Base-by-base conservation (phyloP, 2,888 invertebrate genomes). In the Stratiomys singularior region DNA sequence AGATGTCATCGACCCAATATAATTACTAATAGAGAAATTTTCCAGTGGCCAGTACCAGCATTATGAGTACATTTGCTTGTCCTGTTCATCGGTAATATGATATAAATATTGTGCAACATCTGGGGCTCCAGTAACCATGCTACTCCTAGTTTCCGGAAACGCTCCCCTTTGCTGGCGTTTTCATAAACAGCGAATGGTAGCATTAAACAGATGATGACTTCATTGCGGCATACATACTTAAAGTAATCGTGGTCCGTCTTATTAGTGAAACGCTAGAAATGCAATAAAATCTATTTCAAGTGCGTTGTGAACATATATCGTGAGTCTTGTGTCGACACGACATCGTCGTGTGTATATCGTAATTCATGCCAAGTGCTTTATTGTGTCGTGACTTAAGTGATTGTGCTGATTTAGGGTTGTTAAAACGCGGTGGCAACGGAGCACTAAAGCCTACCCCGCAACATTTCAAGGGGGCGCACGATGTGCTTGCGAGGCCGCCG, bases 181-280 rank as follows among this genome's bases (percentile, higher is more conserved):
- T n/a, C 4, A 25, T 60, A 60, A 60, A 1, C 60, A 60, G 15
- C 52, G 52, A 60, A 18, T 21, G 23, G 23, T 25, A 4, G 44
- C 69, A 69, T 69, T 23, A 69, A 25, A 44, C 69, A 69, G 69
- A 69, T 47, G 69, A 47, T 69, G 69, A 69, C 25, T 69, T 47
- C 69, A 69, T 69, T 69, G 46, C 69, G 69, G 9, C 47, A 69
- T 30, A 23, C 21, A 46, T 47, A 66, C 27, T 28, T 66, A 66
- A 66, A 18, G 27, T 66, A 52, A 25, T 66, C 37, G 27, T 21
- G 66, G 1, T 37, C 18, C 37, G 66, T 66, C 47, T n/a, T n/a
- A 37, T 18, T 13, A 18, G 66, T 25, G 46, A 69, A 69, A 25
- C 69, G 69, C 47, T 47, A 69, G 46, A 69, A 47, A 30, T 47